Evolutionary conservation across 2,113 vertebrate species (phyloP), one percentile per base, ranked within the genome.

Genomic region (Turnix velox): DNA sequence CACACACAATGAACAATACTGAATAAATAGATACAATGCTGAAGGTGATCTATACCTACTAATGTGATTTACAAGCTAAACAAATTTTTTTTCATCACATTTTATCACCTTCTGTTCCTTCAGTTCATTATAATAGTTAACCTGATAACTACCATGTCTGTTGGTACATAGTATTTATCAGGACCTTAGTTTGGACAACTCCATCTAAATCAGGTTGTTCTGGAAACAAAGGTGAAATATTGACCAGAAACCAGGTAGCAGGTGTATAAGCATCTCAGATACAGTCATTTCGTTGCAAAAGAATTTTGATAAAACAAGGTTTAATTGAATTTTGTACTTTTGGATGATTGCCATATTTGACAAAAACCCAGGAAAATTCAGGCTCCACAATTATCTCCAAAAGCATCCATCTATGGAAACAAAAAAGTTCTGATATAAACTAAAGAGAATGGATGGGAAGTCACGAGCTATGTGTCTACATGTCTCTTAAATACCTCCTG

Each of bases 1-100:
- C 13, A 33, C 0, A 0, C 23, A 31, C 12, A 68, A 28, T 2
- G 4, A 39, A 65, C 0, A 0, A n/a, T n/a, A n/a, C n/a, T 49
- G 16, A 59, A n/a, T 17, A 24, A n/a, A n/a, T n/a, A 73, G 18
- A 61, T 46, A 4, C 40, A n/a, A n/a, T 54, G 48, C 9, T 55
- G 18, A 75, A 63, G 43, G 37, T 58, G 30, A 20, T 27, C 7
- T 75, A 24, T 24, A 22, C 9, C 27, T 61, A 23, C 3, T 33
- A 7, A 39, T 8, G 7, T 28, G 7, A 48, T 55, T 73, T 55
- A 46, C 9, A 83, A 75, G 18, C 4, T 39, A 42, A 42, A 1
- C 2, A 58, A 40, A 1, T 17, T 4, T 27, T 75, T 75, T 52
- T 72, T 40, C 16, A 35, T 17, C n/a, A 25, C 22, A 24, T 0